These are phyloP conservation scores for Chalcosyrphus nemorum DNA, from an alignment of 2,888 invertebrate genomes.

Conservation along the genomic window DNA sequence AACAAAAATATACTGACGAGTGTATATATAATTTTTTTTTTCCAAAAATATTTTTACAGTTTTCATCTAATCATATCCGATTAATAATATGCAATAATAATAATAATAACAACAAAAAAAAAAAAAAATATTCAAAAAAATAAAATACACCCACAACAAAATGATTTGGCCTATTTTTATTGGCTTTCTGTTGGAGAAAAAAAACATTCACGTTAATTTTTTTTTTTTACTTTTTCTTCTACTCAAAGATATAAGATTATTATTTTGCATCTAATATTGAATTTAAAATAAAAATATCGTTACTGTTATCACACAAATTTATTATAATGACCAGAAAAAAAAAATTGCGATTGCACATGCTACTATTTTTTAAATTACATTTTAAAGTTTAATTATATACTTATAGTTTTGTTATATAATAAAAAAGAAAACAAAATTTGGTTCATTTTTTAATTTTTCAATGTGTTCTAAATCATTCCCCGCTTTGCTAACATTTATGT, in stretches of 20 bases:
- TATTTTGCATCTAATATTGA: constrained; percentile 67
- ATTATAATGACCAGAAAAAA: constrained; percentile 56
- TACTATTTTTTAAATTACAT: constrained; percentile 69
- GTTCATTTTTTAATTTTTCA: constrained; percentile 54
- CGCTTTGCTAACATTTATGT: constrained; percentile 75
- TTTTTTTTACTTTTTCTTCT: constrained; percentile 20
- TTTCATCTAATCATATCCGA: constrained; percentile 41
- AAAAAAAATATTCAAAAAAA: constrained; percentile 18
- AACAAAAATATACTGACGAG: constrained; percentile 77
- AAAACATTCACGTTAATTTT: constrained; percentile 2
- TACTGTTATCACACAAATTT: constrained; percentile 43
- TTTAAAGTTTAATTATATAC: constrained; percentile 44
- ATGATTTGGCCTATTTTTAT: constrained; percentile 76
- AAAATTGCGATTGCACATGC: constrained; percentile 77
- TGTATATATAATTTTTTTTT: constrained; percentile 82
- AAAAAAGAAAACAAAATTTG: constrained; percentile 42
- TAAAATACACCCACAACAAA: constrained; percentile 24
- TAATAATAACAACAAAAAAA: constrained; percentile 46
- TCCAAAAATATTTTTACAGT: constrained; percentile 48
- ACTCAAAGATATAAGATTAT: constrained; percentile 39
- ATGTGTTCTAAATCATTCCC: constrained; percentile 69
- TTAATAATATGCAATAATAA: constrained; percentile 53
- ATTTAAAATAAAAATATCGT: constrained; percentile 29
- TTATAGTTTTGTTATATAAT: constrained; percentile 64
- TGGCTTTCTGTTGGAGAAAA: constrained; percentile 28